phyloP scores from a whole-genome alignment of 2,113 vertebrate genomes.

The Sinocyclocheilus maitianheensis region DNA sequence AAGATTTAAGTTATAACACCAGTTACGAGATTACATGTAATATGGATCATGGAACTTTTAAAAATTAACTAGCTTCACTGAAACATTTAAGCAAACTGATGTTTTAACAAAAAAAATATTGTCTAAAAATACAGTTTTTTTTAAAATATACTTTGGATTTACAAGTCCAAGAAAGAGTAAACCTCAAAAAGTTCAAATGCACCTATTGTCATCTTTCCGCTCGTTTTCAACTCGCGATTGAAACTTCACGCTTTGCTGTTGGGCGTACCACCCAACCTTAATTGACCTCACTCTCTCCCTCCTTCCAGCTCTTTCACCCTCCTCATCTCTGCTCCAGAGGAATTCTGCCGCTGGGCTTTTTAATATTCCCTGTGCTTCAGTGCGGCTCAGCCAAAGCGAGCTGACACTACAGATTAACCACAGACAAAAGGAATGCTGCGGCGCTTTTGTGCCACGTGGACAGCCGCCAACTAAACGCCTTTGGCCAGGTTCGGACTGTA shows the following conservation, averaged over 20 bases:
- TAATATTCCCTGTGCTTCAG: slow-evolving; percentile 89
- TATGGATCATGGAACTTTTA: not conserved
- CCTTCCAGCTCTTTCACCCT: slow-evolving; percentile 69
- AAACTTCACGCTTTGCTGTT: slow-evolving; percentile 51
- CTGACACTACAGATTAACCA: slow-evolving; percentile 99
- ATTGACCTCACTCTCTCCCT: slow-evolving; percentile 78
- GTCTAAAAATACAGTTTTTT: too few species aligned
- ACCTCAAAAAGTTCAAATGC: not conserved
- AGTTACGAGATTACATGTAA: not conserved
- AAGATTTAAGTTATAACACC: not conserved
- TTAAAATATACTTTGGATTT: not conserved
- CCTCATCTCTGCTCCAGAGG: slow-evolving; percentile 83
- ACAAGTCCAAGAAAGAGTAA: not conserved
- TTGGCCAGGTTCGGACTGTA: slow-evolving; percentile 70
- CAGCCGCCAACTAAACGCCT: slow-evolving; percentile 87
- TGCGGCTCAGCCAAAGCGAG: slow-evolving; percentile 95
- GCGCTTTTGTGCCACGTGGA: slow-evolving; percentile 95
- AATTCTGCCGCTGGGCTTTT: slow-evolving; percentile 95
- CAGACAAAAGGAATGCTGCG: slow-evolving; percentile 98
- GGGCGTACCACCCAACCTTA: slow-evolving; percentile 73
- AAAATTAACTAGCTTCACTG: not conserved
- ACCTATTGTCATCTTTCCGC: not conserved
- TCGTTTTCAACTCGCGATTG: slow-evolving; percentile 61
- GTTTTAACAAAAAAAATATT: too few species aligned
- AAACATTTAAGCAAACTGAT: not conserved